Evolutionary conservation across 2,888 invertebrate genomes (phyloP), one percentile per base, ranked within the genome.

Genomic region (Leptodirus hochenwartii): DNA sequence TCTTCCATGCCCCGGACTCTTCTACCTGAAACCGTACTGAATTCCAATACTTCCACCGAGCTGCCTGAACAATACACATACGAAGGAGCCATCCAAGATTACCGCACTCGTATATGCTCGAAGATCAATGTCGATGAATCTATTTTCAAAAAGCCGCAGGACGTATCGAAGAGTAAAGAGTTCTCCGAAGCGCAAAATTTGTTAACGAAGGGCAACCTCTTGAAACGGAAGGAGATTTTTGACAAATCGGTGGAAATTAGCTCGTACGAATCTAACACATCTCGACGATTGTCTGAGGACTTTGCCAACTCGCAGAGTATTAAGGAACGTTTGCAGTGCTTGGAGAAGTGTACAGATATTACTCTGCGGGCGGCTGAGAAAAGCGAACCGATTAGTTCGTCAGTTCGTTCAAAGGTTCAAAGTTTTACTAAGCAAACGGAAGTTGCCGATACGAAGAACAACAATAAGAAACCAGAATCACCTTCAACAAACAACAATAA

Each of bases 61-160:
- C 26, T 30, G 20, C 27, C 27, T n/a, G 36, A 37, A 69, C 46
- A 78, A 45, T 84, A 82, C 53, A 82, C 82, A 1, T 85, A 82
- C 51, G 84, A 85, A 54, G 75, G 80, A 43, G 82, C 84, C 43
- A 84, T 84, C 42, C 77, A 84, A 48, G 77, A 79, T 41, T 85
- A 85, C 54, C 77, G 82, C 43, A 76, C 79, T 29, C 65, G 80
- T 41, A 79, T 76, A 26, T 67, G 74, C 43, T 46, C 45, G 10
- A 54, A 50, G 39, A 53, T 52, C 17, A 47, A 51, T 27, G 41
- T 52, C 13, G 49, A 51, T 32, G 50, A 54, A 25, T 45, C 47
- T 2, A 41, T 52, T 25, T 49, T 51, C 26, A 44, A 43, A 16
- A 40, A 37, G 27, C 26, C 39, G 10, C 37, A 42, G 33, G 45